Percentiles rank a stretch among this genome's conserved stretches.
Conservation (phyloP, 2,888 invertebrate genomes). For the Teleiodes luculella region DNA sequence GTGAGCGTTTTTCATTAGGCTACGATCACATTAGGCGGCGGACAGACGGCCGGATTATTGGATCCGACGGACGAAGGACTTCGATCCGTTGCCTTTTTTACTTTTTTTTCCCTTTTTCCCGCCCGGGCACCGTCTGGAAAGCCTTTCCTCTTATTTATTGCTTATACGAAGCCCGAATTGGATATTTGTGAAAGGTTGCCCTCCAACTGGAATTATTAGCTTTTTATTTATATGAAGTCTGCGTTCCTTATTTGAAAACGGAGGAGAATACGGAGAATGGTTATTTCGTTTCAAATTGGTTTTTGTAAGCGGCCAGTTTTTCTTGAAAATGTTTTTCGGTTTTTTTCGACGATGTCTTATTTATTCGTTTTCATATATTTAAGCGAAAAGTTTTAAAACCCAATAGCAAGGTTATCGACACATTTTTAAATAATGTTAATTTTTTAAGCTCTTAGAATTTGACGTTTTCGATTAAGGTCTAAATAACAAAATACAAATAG, state of each 20-base stretch:
- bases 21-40: slow-evolving; percentile 77
- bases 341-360: neutral
- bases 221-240: slow-evolving; percentile 25
- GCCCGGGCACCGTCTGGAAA: slow-evolving; percentile 68
- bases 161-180: slow-evolving; percentile 76
- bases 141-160: slow-evolving; percentile 78
- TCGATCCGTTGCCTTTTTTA: slow-evolving; percentile 72
- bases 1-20: slow-evolving; percentile 74
- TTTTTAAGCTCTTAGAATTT: no score
- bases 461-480: no score
- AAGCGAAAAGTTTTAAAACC: no score
- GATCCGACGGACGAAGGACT: slow-evolving; percentile 77
- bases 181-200: slow-evolving; percentile 74
- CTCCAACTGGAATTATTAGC: slow-evolving; percentile 57
- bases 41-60: slow-evolving; percentile 77
- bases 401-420: no score
- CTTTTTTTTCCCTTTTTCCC: slow-evolving; percentile 46
- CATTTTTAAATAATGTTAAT: no score
- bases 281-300: slow-evolving; percentile 2
- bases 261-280: slow-evolving; percentile 7
- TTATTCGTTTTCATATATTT: no score
- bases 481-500: no score
- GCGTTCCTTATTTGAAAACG: slow-evolving; percentile 32
- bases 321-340: neutral
- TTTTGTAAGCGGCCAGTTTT: neutral